Percentiles rank a stretch among this genome's conserved stretches.
phyloP scores from a whole-genome alignment of 2,797 vertebrate genomes.

The Rhinichthys osculus region DNA sequence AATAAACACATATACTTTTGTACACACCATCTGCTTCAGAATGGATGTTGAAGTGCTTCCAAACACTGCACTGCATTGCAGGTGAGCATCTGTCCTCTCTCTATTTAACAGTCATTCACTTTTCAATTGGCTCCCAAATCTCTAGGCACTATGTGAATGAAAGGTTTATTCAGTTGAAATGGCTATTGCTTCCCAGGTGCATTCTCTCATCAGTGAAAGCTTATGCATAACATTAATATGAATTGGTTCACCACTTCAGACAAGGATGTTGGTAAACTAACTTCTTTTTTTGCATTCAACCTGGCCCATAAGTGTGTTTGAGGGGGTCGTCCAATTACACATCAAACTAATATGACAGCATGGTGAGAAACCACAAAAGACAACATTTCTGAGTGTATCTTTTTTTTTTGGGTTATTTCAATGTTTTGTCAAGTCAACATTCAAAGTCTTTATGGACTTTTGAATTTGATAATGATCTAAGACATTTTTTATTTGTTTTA shows the following conservation, averaged over 20 bases:
- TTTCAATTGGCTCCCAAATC: conserved; percentile 26
- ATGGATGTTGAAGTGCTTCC: conserved; percentile 18
- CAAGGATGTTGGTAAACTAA: conserved; percentile 52
- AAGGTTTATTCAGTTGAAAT: conserved; percentile 44
- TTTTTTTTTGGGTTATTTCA: not conserved
- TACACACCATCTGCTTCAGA: conserved; percentile 19
- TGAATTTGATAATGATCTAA: not conserved
- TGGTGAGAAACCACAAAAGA: not conserved
- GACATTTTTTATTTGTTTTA: not conserved
- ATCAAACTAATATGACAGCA: conserved; percentile 3
- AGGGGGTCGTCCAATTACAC: not conserved
- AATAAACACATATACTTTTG: conserved; percentile 27
- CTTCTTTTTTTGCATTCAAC: conserved; percentile 66
- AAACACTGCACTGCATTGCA: conserved; percentile 35
- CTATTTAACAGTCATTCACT: conserved; percentile 29
- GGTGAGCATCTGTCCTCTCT: conserved; percentile 8
- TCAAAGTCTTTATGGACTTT: not conserved
- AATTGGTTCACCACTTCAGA: conserved; percentile 13
- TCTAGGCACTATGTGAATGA: conserved; percentile 23
- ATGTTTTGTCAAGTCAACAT: not conserved
- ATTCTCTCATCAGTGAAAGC: not conserved
- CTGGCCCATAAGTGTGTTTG: conserved; percentile 54
- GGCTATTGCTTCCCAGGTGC: conserved; percentile 34
- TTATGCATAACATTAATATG: conserved; percentile 10
- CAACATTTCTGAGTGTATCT: not conserved